phyloP scores from a whole-genome alignment of 2,888 invertebrate species.

The Bembecia ichneumoniformis region DNA sequence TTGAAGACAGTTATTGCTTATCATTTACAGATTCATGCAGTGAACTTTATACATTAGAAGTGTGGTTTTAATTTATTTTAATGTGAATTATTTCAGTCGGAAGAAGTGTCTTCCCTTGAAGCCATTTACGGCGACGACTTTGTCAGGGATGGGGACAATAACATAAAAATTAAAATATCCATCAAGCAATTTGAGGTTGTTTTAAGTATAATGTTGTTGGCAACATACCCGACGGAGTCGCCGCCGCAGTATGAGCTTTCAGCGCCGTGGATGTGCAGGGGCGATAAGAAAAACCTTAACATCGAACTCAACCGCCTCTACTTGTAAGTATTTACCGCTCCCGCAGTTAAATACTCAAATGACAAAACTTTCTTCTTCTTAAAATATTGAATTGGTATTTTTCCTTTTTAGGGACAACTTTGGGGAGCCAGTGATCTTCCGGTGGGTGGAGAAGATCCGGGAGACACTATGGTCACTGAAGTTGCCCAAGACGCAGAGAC shows the following conservation, averaged over 20 bases:
- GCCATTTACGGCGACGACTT: not conserved
- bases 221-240: not conserved
- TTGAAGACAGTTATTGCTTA: no score
- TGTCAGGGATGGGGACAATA: not conserved
- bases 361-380: no score
- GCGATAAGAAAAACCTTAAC: not conserved
- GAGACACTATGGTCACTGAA: conserved; percentile 39
- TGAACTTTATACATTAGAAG: no score
- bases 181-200: not conserved
- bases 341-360: no score
- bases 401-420: conserved; percentile 26
- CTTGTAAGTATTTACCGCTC: no score
- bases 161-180: no score
- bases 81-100: not conserved
- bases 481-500: not conserved
- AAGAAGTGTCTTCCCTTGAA: not conserved
- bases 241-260: not conserved
- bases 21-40: no score
- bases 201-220: not conserved
- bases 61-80: no score
- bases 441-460: conserved; percentile 75
- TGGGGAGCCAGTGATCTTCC: conserved; percentile 73
- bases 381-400: not conserved
- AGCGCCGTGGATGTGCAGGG: not conserved
- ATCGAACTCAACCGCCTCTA: not conserved